Base-by-base conservation (phyloP, 2,888 invertebrate genomes). In the Cacoxenus indagator region DNA sequence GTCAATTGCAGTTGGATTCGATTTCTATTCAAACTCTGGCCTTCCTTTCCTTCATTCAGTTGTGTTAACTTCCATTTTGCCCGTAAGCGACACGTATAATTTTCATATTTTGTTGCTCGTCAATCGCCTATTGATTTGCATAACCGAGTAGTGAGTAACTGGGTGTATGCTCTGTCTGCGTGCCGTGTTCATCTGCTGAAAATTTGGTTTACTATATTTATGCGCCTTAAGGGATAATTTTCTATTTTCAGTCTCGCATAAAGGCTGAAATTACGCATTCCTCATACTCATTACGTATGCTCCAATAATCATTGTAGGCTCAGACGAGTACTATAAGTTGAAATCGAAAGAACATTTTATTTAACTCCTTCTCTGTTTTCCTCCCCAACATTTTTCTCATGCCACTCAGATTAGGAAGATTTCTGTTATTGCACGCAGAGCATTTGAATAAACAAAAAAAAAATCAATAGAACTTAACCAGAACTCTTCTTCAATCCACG, bases 241-340 rank as follows among this genome's bases (percentile, higher is more conserved):
- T 27, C 31, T 9, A 22, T 17, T 48, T 64, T n/a, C 19, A n/a
- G 4, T 48, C 19, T 6, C 26, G n/a, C 19, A 55, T 48, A 55
- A 24, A 1, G 43, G 19, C 19, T 17, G 24, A 17, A 43, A 19
- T 29, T 31, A 31, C 31, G 31, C 31, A 31, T 72, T 59, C 71
- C 22, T 69, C 64, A 54, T 9, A 72, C 76, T 82, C 82, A 80
- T 83, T n/a, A n/a, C n/a, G n/a, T n/a, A n/a, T n/a, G n/a, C n/a
- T n/a, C n/a, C 83, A 83, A 82, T 78, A 77, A 70, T 75, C 73
- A 83, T 83, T 79, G 78, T n/a, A n/a, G n/a, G n/a, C n/a, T n/a
- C n/a, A n/a, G n/a, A n/a, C n/a, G n/a, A n/a, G n/a, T n/a, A n/a
- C n/a, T n/a, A n/a, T n/a, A n/a, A n/a, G n/a, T n/a, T n/a, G n/a